These are phyloP conservation scores for Murina feae DNA, from an alignment of 2,113 vertebrate species.

Conservation along the genomic window DNA sequence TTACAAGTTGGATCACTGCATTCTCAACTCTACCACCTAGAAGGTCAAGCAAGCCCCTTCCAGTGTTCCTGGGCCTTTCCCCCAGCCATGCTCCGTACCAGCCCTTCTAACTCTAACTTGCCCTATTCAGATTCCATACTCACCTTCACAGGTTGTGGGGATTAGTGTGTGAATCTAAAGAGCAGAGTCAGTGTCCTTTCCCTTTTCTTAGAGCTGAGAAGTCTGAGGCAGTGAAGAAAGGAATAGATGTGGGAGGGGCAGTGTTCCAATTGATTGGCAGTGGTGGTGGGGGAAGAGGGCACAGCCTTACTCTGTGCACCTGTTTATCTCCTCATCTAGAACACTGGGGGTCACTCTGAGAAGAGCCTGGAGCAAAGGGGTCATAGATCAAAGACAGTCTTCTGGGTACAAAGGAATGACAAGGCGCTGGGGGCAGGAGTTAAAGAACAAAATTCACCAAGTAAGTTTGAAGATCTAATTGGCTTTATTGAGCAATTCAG, in stretches of 20 bases:
- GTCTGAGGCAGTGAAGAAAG: background rate
- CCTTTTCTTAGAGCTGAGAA: background rate
- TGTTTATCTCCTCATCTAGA: slow-evolving; percentile 40
- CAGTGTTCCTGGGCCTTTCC: background rate
- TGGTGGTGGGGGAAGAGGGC: background rate
- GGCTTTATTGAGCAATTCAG: background rate
- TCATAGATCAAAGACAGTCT: slow-evolving; percentile 22
- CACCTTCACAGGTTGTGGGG: background rate
- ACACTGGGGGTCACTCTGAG: slow-evolving; percentile 34
- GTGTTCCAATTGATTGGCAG: background rate
- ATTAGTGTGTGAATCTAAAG: background rate
- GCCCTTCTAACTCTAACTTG: background rate
- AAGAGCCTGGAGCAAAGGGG: slow-evolving; percentile 24
- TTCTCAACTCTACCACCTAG: background rate
- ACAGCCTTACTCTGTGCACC: background rate
- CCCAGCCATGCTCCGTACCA: background rate
- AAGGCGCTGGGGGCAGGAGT: background rate
- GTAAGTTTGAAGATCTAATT: background rate
- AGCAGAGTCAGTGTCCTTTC: background rate
- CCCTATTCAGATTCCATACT: background rate
- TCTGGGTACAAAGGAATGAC: background rate
- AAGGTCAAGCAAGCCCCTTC: background rate
- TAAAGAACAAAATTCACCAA: background rate
- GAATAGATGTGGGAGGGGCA: background rate
- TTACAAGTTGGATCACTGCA: no score